phyloP scores from a whole-genome alignment of 2,113 vertebrate genomes.

The Epinephelus fuscoguttatus region DNA sequence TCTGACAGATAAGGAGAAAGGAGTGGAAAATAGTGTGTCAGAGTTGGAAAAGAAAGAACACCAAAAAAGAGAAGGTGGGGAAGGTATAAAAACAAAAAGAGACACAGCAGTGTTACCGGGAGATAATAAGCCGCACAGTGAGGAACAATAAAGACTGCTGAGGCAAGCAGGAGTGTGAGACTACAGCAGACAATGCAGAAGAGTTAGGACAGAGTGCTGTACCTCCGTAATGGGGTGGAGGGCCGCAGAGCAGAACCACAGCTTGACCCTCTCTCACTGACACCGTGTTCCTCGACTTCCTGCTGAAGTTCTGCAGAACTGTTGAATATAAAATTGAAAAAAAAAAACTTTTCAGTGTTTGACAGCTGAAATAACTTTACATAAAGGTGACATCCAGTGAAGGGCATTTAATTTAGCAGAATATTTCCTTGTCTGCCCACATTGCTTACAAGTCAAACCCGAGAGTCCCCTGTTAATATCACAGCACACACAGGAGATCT shows the following conservation, averaged over 20 bases:
- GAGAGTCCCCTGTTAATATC: slow-evolving; percentile 39
- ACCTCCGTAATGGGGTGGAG: slow-evolving; percentile 90
- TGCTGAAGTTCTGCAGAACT: slow-evolving; percentile 92
- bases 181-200: slow-evolving; percentile 43
- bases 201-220: slow-evolving; percentile 55
- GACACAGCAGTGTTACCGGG: slow-evolving; percentile 37
- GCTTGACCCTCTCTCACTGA: slow-evolving; percentile 92
- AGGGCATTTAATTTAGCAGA: slow-evolving; percentile 39
- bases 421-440: slow-evolving; percentile 27
- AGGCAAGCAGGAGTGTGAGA: slow-evolving; percentile 55
- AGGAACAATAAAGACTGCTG: slow-evolving; percentile 64
- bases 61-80: slow-evolving; percentile 11
- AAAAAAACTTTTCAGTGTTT: slow-evolving; percentile 32
- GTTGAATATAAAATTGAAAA: slow-evolving; percentile 58
- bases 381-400: slow-evolving; percentile 10
- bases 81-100: slow-evolving; percentile 54
- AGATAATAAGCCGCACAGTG: slow-evolving; percentile 60
- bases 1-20: slow-evolving; percentile 58
- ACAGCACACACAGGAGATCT: not conserved
- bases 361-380: slow-evolving; percentile 34
- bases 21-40: slow-evolving; percentile 42
- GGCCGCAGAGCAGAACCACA: slow-evolving; percentile 90
- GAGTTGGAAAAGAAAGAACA: slow-evolving; percentile 23
- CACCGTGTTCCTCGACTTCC: slow-evolving; percentile 85
- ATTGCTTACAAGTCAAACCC: not conserved